Conservation (phyloP, 2,113 vertebrate genomes). For the Myocastor coypus region DNA sequence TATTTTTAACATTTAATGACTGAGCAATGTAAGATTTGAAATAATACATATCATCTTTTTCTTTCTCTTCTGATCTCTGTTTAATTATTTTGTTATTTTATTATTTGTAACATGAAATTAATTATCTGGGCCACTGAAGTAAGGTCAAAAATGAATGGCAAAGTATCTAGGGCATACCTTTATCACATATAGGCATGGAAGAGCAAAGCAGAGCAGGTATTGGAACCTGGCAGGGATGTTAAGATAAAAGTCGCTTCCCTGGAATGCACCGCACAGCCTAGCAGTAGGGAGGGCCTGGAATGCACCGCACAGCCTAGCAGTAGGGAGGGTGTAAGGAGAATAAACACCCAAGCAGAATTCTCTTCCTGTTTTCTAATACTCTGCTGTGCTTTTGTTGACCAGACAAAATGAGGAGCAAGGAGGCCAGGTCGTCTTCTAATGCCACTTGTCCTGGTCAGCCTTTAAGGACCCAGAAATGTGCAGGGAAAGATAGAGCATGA, state of each 20-base stretch:
- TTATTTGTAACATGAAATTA: not conserved
- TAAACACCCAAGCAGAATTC: not conserved
- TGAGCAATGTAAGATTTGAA: not conserved
- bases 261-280: not conserved
- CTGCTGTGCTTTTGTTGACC: not conserved
- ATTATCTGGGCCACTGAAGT: not conserved
- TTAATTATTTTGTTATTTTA: not conserved
- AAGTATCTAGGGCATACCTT: not conserved
- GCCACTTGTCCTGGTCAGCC: not conserved
- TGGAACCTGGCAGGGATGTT: not conserved
- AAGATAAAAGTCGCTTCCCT: constrained; percentile 3
- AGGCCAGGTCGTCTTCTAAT: not conserved
- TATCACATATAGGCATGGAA: not conserved
- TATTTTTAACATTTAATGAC: not conserved
- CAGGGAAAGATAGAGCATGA: not conserved
- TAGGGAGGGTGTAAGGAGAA: not conserved
- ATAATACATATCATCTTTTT: not conserved
- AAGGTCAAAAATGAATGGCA: not conserved
- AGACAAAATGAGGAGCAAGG: not conserved
- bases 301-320: not conserved
- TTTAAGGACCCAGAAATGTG: not conserved
- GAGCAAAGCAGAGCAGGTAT: not conserved
- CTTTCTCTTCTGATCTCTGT: not conserved
- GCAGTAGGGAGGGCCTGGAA: not conserved
- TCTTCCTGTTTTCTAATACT: not conserved